These are phyloP conservation scores for Brachyistius frenatus DNA, from an alignment of 2,113 vertebrate genomes.

Conservation along the genomic window DNA sequence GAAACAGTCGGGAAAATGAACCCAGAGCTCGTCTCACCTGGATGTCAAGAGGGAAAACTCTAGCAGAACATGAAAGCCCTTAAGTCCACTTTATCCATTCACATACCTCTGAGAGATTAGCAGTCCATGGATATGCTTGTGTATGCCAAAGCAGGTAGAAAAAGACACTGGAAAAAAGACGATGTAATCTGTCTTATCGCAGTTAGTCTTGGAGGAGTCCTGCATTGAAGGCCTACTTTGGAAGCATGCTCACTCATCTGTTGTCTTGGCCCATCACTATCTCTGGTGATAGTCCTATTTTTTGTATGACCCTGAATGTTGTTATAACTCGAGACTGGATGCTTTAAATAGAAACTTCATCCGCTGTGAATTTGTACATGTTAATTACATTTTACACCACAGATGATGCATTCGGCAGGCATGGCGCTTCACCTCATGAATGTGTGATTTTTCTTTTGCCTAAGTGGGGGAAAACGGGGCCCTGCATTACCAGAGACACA, in stretches of 20 bases:
- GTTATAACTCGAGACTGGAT: not conserved
- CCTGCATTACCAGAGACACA: conserved; percentile 32
- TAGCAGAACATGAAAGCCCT: conserved; percentile 71
- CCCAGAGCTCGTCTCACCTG: conserved; percentile 62
- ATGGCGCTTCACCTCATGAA: conserved; percentile 22
- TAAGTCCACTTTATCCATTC: conserved; percentile 73
- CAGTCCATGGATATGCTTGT: conserved; percentile 47
- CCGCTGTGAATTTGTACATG: conserved; percentile 21
- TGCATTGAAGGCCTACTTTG: conserved; percentile 51
- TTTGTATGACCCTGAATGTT: not conserved
- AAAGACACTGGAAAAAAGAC: conserved; percentile 18
- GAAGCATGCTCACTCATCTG: conserved; percentile 29
- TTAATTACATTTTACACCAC: conserved; percentile 56
- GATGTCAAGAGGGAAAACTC: conserved; percentile 55
- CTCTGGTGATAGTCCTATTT: not conserved
- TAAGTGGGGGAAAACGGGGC: conserved; percentile 5
- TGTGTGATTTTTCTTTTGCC: conserved; percentile 26
- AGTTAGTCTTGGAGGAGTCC: not conserved
- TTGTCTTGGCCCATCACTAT: conserved; percentile 1
- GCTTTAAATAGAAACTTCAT: conserved; percentile 49
- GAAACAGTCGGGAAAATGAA: conserved; percentile 32
- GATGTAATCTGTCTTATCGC: conserved; percentile 19
- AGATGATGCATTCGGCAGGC: conserved; percentile 13
- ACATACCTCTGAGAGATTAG: conserved; percentile 74
- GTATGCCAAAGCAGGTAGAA: conserved; percentile 41